Conservation (phyloP, 1,140 invertebrate species). For the Trichonephila clavata region DNA sequence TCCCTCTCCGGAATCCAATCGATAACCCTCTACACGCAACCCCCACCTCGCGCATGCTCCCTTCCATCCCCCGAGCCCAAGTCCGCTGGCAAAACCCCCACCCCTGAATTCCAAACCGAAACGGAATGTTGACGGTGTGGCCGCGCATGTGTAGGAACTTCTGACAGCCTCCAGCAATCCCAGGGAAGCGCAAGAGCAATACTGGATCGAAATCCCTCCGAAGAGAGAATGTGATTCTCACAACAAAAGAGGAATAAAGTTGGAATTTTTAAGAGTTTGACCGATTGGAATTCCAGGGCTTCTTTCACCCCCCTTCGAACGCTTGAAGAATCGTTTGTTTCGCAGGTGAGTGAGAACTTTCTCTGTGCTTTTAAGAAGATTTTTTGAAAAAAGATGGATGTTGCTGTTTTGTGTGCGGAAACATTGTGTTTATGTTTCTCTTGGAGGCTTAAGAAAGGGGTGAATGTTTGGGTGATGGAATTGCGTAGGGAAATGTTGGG, state of each 20-base stretch:
- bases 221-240: neutral
- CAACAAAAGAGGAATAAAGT: neutral
- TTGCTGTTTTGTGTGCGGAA: neutral
- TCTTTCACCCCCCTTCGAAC: neutral
- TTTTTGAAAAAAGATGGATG: no score
- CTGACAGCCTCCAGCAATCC: neutral
- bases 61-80: neutral
- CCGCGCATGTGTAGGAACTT: constrained; percentile 9
- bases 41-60: neutral
- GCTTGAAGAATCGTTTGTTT: neutral
- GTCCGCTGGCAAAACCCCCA: neutral
- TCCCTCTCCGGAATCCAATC: neutral
- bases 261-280: neutral
- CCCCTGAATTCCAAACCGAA: neutral
- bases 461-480: constrained; percentile 17
- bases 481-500: neutral
- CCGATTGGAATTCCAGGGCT: neutral
- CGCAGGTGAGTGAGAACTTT: neutral
- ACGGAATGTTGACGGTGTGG: neutral
- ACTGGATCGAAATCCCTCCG: neutral
- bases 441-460: neutral
- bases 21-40: neutral
- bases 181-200: constrained; percentile 2
- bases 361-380: neutral
- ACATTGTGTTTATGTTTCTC: neutral